A percentile compares a stretch with the other conserved stretches of the same genome.
Evolutionary conservation across 2,888 invertebrate species (phyloP).

Genomic region (Trissolcus brochymenae): DNA sequence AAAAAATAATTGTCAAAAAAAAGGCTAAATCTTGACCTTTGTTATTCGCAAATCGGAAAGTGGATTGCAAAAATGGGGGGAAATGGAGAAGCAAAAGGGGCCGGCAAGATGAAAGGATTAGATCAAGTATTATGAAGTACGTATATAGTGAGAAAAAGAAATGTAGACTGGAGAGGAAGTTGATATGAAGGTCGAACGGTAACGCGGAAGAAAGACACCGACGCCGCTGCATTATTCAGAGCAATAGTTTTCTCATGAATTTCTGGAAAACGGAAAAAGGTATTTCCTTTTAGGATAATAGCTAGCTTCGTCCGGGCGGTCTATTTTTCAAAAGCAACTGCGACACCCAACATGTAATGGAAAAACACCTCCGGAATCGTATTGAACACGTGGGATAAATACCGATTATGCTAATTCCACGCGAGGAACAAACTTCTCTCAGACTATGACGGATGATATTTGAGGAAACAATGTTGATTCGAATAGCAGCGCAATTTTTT

Average conservation of each 20-base stretch:
- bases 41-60: slow-evolving; percentile 30
- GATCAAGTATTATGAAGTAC: slow-evolving; percentile 55
- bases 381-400: slow-evolving; percentile 46
- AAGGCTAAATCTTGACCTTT: slow-evolving; percentile 4
- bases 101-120: slow-evolving; percentile 52
- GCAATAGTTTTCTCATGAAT: slow-evolving; percentile 64
- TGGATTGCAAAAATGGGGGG: slow-evolving; percentile 39
- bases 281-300: slow-evolving; percentile 57
- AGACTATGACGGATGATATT: slow-evolving; percentile 13
- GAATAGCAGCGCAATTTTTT: slow-evolving; percentile 1
- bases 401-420: slow-evolving; percentile 47
- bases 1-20: no score
- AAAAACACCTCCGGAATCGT: slow-evolving; percentile 34
- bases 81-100: slow-evolving; percentile 41
- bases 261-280: slow-evolving; percentile 58
- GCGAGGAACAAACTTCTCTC: slow-evolving; percentile 23
- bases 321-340: slow-evolving; percentile 47
- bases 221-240: slow-evolving; percentile 63
- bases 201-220: slow-evolving; percentile 38
- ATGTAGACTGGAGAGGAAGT: slow-evolving; percentile 31
- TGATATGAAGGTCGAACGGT: slow-evolving; percentile 20
- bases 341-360: slow-evolving; percentile 49
- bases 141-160: slow-evolving; percentile 47
- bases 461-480: slow-evolving; percentile 20
- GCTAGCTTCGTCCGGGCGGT: slow-evolving; percentile 33